These are phyloP conservation scores for Dendrolimus pini DNA, from an alignment of 2,888 invertebrate genomes.

Conservation along the genomic window DNA sequence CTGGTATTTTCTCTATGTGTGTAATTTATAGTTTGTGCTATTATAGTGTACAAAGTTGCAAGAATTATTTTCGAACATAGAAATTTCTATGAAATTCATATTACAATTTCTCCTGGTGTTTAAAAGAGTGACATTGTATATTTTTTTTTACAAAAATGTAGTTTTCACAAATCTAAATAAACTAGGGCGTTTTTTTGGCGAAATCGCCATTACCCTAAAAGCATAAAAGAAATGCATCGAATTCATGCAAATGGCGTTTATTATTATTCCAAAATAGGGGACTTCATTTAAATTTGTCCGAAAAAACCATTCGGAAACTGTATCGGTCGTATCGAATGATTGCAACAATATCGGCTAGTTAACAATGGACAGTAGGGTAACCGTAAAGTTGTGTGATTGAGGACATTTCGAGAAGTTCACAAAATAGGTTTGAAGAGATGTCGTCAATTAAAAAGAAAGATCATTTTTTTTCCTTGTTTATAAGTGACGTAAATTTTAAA, in stretches of 20 bases:
- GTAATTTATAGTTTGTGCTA: no score
- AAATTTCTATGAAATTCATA: no score
- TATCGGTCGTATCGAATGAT: constrained; percentile 65
- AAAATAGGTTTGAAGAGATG: no score
- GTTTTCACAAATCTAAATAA: background rate
- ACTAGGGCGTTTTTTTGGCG: background rate
- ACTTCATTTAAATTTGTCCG: constrained; percentile 68
- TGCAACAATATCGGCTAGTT: constrained; percentile 46
- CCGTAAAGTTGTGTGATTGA: constrained; percentile 16
- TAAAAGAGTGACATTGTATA: no score
- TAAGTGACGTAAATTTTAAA: no score
- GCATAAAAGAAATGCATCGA: constrained; percentile 39
- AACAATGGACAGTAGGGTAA: constrained; percentile 49
- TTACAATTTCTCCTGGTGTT: no score
- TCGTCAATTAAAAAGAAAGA: no score
- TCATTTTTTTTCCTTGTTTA: no score
- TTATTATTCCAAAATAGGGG: constrained; percentile 47
- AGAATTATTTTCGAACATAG: background rate
- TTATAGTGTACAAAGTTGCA: background rate
- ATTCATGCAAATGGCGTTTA: constrained; percentile 56
- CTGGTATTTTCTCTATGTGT: no score
- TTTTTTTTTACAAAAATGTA: no score
- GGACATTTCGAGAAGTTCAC: no score
- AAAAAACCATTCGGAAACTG: constrained; percentile 60
- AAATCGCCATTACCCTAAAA: constrained; percentile 20